Percentiles rank a stretch among this genome's conserved stretches.
Evolutionary conservation across 2,888 invertebrate genomes (phyloP).

Genomic region (Drosophila meridionalis): DNA sequence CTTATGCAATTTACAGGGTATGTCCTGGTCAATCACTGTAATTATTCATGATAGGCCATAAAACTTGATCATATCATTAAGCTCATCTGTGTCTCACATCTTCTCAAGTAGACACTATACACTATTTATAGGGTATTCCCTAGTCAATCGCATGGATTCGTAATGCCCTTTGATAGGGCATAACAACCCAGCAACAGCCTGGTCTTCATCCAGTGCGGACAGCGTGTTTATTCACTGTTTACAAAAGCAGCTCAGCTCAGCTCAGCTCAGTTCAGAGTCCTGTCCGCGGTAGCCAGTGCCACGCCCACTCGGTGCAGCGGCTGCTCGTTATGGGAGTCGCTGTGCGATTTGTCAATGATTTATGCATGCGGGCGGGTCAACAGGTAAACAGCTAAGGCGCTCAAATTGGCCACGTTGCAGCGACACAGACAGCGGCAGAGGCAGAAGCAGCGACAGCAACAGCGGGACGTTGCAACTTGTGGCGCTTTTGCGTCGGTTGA

Average conservation of each 20-base stretch:
- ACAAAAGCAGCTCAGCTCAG: neutral
- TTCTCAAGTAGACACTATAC: neutral
- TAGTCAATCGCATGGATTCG: neutral
- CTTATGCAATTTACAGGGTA: neutral
- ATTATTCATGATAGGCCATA: too few species aligned
- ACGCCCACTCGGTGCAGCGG: constrained; percentile 46
- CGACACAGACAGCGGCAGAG: neutral
- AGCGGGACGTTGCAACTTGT: constrained; percentile 26
- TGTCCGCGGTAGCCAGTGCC: constrained; percentile 30
- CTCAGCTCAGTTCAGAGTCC: constrained; percentile 11
- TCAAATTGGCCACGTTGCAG: constrained; percentile 48
- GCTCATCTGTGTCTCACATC: neutral
- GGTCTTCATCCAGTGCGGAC: neutral
- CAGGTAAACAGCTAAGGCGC: constrained; percentile 27
- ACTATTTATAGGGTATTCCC: neutral
- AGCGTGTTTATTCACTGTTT: constrained; percentile 1
- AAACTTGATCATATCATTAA: neutral
- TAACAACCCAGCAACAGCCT: neutral
- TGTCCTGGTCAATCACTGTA: neutral
- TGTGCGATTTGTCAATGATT: constrained; percentile 54
- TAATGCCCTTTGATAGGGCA: neutral
- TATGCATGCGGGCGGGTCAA: constrained; percentile 38
- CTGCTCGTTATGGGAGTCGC: constrained; percentile 57
- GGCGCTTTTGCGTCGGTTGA: constrained; percentile 22
- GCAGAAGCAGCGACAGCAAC: neutral